A percentile compares a stretch with the other conserved stretches of the same genome.
Conservation (phyloP, 2,113 vertebrate species). For the Emydocephalus ijimae region DNA sequence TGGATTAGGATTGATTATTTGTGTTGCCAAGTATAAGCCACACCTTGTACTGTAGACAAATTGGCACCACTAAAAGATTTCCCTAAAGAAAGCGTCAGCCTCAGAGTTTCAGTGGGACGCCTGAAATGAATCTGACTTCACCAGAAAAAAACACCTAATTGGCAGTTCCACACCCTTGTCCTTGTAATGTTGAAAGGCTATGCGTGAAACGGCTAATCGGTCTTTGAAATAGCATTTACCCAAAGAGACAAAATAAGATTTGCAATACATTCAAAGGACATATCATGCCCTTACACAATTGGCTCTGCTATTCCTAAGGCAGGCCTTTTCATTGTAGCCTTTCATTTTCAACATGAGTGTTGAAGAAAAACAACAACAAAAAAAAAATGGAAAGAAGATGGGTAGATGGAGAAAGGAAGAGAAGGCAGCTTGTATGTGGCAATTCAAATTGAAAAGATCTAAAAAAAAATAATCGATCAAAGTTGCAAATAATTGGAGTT, state of each 20-base stretch:
- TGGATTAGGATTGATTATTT: conserved; percentile 9
- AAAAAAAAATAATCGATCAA: neutral
- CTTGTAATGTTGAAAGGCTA: conserved; percentile 18
- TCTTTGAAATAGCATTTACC: conserved; percentile 32
- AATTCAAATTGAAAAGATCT: neutral
- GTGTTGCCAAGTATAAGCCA: conserved; percentile 28
- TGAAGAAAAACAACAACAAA: neutral
- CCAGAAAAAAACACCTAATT: conserved; percentile 36
- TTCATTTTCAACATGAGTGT: neutral
- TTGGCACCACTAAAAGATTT: conserved; percentile 20
- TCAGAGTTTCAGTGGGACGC: conserved; percentile 35
- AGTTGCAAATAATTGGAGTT: neutral
- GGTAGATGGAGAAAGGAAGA: neutral
- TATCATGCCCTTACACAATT: neutral
- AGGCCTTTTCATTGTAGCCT: neutral
- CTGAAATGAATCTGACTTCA: conserved; percentile 43
- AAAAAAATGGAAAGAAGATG: neutral
- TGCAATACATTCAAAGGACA: neutral
- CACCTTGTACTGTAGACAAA: conserved; percentile 21
- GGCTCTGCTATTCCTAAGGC: neutral
- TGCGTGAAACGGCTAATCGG: conserved; percentile 27
- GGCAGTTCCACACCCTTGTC: neutral
- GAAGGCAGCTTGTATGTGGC: neutral
- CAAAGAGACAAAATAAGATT: conserved; percentile 34
- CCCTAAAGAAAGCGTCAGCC: conserved; percentile 31